Percentiles rank a stretch among this genome's conserved stretches.
phyloP scores from a whole-genome alignment of 2,797 vertebrate species.

The Gambelia wislizenii region DNA sequence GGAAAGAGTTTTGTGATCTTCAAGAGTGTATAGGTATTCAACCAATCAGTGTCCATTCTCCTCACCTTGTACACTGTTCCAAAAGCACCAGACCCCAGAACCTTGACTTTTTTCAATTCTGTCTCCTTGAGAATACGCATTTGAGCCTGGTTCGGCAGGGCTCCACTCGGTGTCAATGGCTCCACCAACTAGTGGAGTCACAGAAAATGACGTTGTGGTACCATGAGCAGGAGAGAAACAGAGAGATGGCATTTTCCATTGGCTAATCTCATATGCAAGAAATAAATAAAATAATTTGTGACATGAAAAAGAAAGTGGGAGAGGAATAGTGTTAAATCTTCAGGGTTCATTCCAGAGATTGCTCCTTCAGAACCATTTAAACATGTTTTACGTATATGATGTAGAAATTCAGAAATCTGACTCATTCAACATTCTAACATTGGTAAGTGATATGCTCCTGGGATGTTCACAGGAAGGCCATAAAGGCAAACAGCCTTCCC shows the following conservation, averaged over 20 bases:
- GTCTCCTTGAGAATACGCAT: slow-evolving; percentile 98
- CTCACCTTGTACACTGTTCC: slow-evolving; percentile 95
- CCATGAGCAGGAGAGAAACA: background rate
- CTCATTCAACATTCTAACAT: background rate
- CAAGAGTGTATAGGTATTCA: background rate
- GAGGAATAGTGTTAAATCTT: background rate
- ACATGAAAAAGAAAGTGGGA: background rate
- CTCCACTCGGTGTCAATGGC: slow-evolving; percentile 94
- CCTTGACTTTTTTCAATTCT: slow-evolving; percentile 93
- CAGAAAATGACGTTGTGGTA: accelerated
- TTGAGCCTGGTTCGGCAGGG: slow-evolving; percentile 95
- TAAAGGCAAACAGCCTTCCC: background rate
- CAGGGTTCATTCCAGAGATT: background rate
- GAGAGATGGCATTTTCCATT: background rate
- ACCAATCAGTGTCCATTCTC: accelerated
- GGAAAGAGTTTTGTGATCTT: background rate
- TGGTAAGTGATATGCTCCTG: background rate
- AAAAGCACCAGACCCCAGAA: slow-evolving; percentile 94
- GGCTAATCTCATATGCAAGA: background rate
- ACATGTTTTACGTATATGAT: background rate
- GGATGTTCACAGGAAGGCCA: background rate
- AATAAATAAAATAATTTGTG: background rate
- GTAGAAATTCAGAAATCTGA: background rate
- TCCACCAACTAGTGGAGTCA: slow-evolving; percentile 87
- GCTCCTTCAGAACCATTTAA: background rate